A percentile compares a stretch with the other conserved stretches of the same genome.
phyloP scores from a whole-genome alignment of 1,140 invertebrate species.

The Diorhabda elongata region DNA sequence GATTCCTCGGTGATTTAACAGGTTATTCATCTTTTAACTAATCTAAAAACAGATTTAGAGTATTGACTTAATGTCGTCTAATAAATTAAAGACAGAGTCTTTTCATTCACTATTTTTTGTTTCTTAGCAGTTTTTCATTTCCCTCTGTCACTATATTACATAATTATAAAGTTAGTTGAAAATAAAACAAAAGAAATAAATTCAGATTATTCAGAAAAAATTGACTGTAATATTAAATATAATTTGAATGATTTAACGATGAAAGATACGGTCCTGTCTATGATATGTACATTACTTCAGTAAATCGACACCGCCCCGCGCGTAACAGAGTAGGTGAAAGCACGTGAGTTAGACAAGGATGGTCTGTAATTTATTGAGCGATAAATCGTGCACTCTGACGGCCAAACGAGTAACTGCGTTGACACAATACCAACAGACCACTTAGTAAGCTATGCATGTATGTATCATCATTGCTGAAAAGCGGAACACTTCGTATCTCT shows the following conservation, averaged over 20 bases:
- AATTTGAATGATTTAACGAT: slow-evolving; percentile 31
- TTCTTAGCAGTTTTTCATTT: no score
- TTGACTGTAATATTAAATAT: no score
- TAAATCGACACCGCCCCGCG: slow-evolving; percentile 26
- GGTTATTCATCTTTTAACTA: no score
- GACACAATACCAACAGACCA: slow-evolving; percentile 46
- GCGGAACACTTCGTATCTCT: slow-evolving; percentile 26
- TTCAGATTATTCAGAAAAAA: no score
- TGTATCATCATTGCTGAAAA: slow-evolving; percentile 33
- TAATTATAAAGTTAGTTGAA: no score
- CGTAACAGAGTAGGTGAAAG: slow-evolving; percentile 17
- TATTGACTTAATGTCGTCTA: no score
- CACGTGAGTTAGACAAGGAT: slow-evolving; percentile 39
- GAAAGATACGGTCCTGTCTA: slow-evolving; percentile 37
- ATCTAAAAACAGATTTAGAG: no score
- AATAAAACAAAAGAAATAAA: no score
- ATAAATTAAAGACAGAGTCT: no score
- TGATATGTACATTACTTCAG: slow-evolving; percentile 36
- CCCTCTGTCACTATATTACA: no score
- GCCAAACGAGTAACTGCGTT: slow-evolving; percentile 44
- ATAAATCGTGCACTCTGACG: slow-evolving; percentile 46
- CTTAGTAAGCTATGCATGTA: slow-evolving; percentile 36
- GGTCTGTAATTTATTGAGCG: slow-evolving; percentile 45
- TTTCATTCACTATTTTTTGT: no score
- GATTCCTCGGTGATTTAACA: no score